Base-by-base conservation (phyloP, 1,140 invertebrate genomes). In the Bombus turneri region DNA sequence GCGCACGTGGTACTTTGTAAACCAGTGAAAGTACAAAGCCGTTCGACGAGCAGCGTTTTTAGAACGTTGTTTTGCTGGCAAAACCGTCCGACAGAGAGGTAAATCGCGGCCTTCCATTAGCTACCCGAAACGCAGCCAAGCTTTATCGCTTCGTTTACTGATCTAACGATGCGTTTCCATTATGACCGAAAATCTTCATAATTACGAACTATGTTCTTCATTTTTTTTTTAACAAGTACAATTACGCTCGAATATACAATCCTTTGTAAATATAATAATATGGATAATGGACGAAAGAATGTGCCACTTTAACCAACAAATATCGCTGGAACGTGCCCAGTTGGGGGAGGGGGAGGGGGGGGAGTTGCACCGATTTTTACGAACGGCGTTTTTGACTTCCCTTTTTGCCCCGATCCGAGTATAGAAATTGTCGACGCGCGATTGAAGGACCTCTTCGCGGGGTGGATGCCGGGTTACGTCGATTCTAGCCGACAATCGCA, bases 401-500 rank as follows among this genome's bases (percentile, higher is more conserved):
- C 25, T n/a, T 53, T 43, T 41, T 2, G n/a, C 10, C 39, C 2
- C 1, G 39, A 10, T 25, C 13, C 28, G n/a, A 10, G 31, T 59
- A n/a, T 43, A 28, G 12, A 74, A 81, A 69, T 41, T 28, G 47
- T 53, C 77, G 3, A 13, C 31, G 31, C n/a, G 47, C 47, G 47
- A 22, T 22, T 62, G 31, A 37, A 53, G 8, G 31, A 71, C 47
- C 72, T 47, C 57, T 73, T 53, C 47, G 31, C 10, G 37, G 53
- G 53, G 18, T 53, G 47, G 5, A 41, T 78, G 72, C 12, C 77
- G 57, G 59, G 89, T 83, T 83, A 87, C 87, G 85, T 88, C 83
- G 86, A 90, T 90, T 83, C 77, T 81, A 85, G 90, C 87, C 86
- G 92, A 92, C 93, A 92, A 91, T 93, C 88, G 91, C 92, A 93